Conservation (phyloP, 2,113 vertebrate genomes). For the Psittacula cyanocephala region DNA sequence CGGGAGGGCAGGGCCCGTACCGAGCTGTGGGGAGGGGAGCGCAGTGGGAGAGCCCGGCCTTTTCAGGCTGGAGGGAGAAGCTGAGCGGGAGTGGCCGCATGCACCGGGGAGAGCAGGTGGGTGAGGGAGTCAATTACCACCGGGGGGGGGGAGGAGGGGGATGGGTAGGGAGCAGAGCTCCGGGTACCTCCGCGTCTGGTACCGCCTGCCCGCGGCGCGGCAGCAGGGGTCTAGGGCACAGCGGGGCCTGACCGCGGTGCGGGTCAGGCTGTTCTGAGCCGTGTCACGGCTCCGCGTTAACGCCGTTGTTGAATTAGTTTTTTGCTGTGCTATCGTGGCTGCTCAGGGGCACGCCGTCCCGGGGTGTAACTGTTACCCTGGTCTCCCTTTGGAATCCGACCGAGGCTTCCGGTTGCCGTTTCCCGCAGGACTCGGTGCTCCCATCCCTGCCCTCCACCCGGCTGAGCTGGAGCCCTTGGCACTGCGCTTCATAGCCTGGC, state of each 20-base stretch:
- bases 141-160: too few species aligned
- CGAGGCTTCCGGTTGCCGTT: background rate
- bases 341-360: background rate
- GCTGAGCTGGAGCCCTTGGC: background rate
- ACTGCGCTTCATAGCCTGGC: background rate
- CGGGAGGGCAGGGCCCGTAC: background rate
- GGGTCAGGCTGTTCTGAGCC: fast-evolving
- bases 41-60: too few species aligned
- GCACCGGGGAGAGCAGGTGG: background rate
- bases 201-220: too few species aligned
- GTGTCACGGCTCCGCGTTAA: too few species aligned
- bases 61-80: too few species aligned
- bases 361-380: too few species aligned
- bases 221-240: background rate
- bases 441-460: background rate
- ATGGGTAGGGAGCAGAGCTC: too few species aligned
- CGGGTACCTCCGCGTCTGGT: background rate
- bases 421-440: background rate
- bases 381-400: background rate
- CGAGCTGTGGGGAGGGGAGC: background rate
- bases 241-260: too few species aligned
- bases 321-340: fast-evolving
- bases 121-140: background rate
- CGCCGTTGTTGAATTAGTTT: fast-evolving
- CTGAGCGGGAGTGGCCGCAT: background rate